These are phyloP conservation scores for Coilia nasus DNA, from an alignment of 2,797 vertebrate species.

Conservation along the genomic window DNA sequence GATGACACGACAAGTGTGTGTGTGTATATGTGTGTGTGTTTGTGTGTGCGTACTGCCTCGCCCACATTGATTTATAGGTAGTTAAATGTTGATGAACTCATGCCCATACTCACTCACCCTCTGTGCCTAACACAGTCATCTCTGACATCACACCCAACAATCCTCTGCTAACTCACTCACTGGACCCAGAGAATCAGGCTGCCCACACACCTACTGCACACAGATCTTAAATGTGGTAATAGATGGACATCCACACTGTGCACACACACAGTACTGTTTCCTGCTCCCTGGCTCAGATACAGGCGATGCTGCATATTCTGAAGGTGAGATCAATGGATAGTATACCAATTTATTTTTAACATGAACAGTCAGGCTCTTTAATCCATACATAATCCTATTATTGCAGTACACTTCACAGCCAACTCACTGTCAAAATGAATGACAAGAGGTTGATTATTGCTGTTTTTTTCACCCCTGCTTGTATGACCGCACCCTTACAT, in stretches of 20 bases:
- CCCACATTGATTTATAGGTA: too few species aligned
- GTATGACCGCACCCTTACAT: too few species aligned
- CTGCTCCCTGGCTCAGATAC: not conserved
- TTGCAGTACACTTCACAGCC: too few species aligned
- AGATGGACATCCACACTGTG: not conserved
- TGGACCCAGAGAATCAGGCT: not conserved
- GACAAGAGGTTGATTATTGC: too few species aligned
- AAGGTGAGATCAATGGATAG: conserved; percentile 60
- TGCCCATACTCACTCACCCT: too few species aligned
- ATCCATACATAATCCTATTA: conserved; percentile 66
- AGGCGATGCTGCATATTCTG: conserved; percentile 53
- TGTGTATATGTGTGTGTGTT: not conserved
- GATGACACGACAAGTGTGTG: not conserved
- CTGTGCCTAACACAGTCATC: too few species aligned
- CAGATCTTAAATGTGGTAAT: not conserved
- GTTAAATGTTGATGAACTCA: conserved; percentile 10
- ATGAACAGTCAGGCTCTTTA: conserved; percentile 61
- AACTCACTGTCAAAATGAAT: too few species aligned
- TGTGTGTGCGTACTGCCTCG: not conserved
- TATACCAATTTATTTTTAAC: conserved; percentile 67
- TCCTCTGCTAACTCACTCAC: not conserved
- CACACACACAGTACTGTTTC: not conserved
- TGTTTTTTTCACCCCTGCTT: too few species aligned
- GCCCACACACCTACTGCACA: not conserved
- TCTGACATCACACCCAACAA: not conserved